Conservation (phyloP, 2,113 vertebrate genomes). For the Proteles cristata region DNA sequence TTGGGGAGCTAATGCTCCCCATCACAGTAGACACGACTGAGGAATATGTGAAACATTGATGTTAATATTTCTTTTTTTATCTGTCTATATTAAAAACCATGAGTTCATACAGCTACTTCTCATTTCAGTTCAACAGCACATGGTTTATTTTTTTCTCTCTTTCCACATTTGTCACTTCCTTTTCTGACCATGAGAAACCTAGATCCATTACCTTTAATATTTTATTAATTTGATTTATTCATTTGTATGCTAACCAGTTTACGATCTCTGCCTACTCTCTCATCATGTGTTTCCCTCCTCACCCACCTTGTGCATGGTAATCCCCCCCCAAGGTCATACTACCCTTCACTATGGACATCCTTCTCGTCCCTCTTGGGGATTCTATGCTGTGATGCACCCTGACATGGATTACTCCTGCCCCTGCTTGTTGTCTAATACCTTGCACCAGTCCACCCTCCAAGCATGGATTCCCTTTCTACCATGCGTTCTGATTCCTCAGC, state of each 20-base stretch:
- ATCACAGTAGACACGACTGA: background rate
- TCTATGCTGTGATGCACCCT: background rate
- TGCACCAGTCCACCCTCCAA: background rate
- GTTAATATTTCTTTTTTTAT: background rate
- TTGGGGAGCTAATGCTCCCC: background rate
- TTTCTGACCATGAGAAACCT: background rate
- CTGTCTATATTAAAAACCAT: background rate
- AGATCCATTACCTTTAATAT: background rate
- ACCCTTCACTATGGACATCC: background rate
- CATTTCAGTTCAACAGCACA: background rate
- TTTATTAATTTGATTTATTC: background rate
- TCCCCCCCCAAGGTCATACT: background rate
- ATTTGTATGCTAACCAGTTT: background rate
- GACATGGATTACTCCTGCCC: background rate
- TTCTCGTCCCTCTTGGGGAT: background rate
- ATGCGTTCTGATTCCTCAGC: background rate
- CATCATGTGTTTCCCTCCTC: background rate
- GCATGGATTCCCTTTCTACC: background rate
- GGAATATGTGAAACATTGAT: background rate
- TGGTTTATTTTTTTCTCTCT: background rate
- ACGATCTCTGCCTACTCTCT: background rate
- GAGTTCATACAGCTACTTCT: background rate
- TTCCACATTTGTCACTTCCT: background rate
- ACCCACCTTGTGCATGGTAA: background rate
- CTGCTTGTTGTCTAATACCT: background rate